Conservation (phyloP, 64 coral and sea anemone species). For the Montipora foliosa region DNA sequence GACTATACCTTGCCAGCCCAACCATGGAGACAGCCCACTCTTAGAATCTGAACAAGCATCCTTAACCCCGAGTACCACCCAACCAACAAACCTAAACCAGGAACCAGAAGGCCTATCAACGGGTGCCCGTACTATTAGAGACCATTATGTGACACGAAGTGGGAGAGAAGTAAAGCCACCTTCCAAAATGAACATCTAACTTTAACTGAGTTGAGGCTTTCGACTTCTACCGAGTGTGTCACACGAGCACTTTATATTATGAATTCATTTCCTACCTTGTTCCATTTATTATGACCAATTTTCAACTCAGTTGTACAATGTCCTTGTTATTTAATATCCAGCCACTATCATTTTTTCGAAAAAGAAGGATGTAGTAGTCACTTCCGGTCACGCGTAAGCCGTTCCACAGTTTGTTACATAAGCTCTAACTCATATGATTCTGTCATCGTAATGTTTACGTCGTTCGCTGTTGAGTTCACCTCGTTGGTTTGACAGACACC, state of each 20-base stretch:
- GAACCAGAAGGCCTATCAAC: too few relatives aligned
- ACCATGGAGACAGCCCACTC: not conserved
- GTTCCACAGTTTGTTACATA: too few relatives aligned
- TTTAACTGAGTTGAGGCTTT: not conserved
- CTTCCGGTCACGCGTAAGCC: not conserved
- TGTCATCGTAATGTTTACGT: too few relatives aligned
- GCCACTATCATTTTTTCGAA: not conserved
- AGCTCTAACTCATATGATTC: too few relatives aligned
- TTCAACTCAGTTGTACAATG: not conserved
- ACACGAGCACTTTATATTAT: too few relatives aligned
- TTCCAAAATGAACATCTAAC: constrained; percentile 14
- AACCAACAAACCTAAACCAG: not conserved
- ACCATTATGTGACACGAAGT: constrained; percentile 25
- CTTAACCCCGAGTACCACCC: not conserved
- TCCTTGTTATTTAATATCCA: not conserved
- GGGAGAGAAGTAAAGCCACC: constrained; percentile 38
- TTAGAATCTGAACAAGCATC: not conserved
- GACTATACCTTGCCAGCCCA: not conserved
- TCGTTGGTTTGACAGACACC: too few relatives aligned
- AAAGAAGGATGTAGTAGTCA: not conserved
- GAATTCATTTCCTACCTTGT: too few relatives aligned
- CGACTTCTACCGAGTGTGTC: not conserved
- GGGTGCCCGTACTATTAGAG: not conserved
- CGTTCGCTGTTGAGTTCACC: too few relatives aligned
- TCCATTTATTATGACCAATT: not conserved